phyloP scores from a whole-genome alignment of 2,888 invertebrate genomes.

The Drosophila mettleri region DNA sequence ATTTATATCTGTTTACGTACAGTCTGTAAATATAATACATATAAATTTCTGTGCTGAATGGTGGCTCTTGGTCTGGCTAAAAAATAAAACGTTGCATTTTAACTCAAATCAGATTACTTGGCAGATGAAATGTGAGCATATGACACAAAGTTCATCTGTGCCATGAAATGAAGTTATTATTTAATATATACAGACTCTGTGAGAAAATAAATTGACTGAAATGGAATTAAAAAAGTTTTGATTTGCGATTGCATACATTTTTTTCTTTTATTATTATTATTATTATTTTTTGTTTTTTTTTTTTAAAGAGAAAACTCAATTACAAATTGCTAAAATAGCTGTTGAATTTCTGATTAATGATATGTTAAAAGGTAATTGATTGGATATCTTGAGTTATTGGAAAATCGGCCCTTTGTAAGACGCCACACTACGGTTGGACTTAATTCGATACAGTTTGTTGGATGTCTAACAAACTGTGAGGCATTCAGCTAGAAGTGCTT shows the following conservation, averaged over 20 bases:
- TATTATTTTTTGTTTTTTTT: too few species aligned
- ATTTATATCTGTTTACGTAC: background rate
- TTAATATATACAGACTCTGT: background rate
- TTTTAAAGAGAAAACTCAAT: background rate
- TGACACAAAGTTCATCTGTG: background rate
- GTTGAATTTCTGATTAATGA: constrained; percentile 6
- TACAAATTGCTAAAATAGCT: background rate
- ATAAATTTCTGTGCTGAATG: background rate
- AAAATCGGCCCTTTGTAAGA: constrained; percentile 16
- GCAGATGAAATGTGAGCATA: background rate
- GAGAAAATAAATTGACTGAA: background rate
- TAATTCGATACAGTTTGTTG: constrained; percentile 40
- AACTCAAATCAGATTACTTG: constrained; percentile 7
- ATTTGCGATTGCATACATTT: too few species aligned
- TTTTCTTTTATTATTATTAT: too few species aligned
- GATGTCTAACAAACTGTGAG: constrained; percentile 31
- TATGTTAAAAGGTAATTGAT: constrained; percentile 19
- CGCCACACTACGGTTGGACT: constrained; percentile 25
- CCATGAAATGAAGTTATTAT: background rate
- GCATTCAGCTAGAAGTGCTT: constrained; percentile 35
- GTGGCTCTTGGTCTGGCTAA: background rate
- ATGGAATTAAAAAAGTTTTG: background rate
- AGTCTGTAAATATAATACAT: background rate
- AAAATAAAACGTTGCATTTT: background rate
- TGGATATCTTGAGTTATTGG: constrained; percentile 26